These are phyloP conservation scores for Dipodomys spectabilis DNA, from an alignment of 2,113 vertebrate species.

Conservation along the genomic window DNA sequence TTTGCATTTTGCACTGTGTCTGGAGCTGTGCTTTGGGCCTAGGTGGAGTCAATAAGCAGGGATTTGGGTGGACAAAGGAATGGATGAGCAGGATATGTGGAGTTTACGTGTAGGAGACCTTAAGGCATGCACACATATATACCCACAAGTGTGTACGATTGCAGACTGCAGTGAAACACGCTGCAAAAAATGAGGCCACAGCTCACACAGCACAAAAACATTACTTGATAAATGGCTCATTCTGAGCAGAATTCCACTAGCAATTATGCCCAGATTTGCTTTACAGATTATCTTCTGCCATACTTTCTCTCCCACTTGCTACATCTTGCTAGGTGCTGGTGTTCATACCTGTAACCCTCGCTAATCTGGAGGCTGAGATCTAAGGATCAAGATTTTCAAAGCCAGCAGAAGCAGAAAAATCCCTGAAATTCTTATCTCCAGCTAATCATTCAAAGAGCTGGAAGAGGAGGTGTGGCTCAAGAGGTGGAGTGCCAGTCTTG, in stretches of 20 bases:
- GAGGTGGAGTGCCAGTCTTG: too few species aligned
- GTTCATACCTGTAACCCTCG: too few species aligned
- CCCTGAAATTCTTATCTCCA: too few species aligned
- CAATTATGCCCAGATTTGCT: conserved; percentile 3
- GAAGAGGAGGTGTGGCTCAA: too few species aligned
- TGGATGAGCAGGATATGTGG: not conserved
- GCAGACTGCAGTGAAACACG: not conserved
- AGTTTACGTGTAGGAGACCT: not conserved
- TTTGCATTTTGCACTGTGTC: not conserved
- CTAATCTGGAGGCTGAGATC: too few species aligned
- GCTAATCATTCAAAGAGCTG: too few species aligned
- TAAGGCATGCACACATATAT: not conserved
- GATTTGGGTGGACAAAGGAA: not conserved
- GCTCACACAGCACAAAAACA: not conserved
- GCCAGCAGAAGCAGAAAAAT: too few species aligned
- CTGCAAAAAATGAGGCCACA: not conserved
- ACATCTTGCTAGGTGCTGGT: not conserved
- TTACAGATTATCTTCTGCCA: not conserved
- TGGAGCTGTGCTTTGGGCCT: not conserved
- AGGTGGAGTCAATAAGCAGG: not conserved
- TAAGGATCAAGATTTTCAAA: too few species aligned
- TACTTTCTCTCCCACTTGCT: not conserved
- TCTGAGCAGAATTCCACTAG: conserved; percentile 39
- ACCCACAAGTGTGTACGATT: not conserved
- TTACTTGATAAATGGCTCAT: not conserved